phyloP scores from a whole-genome alignment of 2,888 invertebrate species.

The Icerya purchasi region DNA sequence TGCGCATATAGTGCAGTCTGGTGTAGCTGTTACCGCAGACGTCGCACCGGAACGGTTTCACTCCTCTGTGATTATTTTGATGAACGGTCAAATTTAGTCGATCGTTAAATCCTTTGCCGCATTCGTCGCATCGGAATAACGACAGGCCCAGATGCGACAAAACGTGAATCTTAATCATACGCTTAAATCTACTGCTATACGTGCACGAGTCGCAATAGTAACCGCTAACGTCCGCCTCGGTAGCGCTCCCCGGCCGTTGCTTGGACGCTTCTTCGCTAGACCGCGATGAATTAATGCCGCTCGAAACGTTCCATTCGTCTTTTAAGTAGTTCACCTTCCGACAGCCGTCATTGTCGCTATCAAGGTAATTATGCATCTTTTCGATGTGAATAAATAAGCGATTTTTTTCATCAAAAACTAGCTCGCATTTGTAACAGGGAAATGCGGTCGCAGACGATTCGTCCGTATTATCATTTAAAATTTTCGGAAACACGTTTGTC shows the following conservation, averaged over 20 bases:
- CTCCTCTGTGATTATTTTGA: slow-evolving; percentile 7
- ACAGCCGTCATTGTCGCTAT: background rate
- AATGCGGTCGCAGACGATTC: too few relatives aligned
- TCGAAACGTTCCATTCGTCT: too few relatives aligned
- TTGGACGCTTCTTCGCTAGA: too few relatives aligned
- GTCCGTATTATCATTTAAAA: too few relatives aligned
- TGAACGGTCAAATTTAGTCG: slow-evolving; percentile 6
- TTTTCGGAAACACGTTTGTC: too few relatives aligned
- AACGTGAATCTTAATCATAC: slow-evolving; percentile 5
- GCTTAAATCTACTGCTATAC: slow-evolving; percentile 7
- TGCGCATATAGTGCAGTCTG: slow-evolving; percentile 6
- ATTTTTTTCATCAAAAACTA: background rate
- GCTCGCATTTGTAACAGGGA: background rate
- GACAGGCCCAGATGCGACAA: slow-evolving; percentile 7
- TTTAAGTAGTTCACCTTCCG: too few relatives aligned
- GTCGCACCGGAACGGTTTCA: slow-evolving; percentile 11
- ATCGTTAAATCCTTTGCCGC: slow-evolving; percentile 4
- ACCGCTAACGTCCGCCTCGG: too few relatives aligned
- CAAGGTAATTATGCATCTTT: background rate
- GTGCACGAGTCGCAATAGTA: background rate
- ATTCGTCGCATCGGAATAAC: slow-evolving; percentile 2
- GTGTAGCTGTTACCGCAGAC: slow-evolving; percentile 7
- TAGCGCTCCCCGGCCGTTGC: too few relatives aligned
- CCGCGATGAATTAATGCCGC: too few relatives aligned
- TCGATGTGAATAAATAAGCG: background rate